Conservation (phyloP, 2,797 vertebrate genomes). For the Enteromius paludinosus region DNA sequence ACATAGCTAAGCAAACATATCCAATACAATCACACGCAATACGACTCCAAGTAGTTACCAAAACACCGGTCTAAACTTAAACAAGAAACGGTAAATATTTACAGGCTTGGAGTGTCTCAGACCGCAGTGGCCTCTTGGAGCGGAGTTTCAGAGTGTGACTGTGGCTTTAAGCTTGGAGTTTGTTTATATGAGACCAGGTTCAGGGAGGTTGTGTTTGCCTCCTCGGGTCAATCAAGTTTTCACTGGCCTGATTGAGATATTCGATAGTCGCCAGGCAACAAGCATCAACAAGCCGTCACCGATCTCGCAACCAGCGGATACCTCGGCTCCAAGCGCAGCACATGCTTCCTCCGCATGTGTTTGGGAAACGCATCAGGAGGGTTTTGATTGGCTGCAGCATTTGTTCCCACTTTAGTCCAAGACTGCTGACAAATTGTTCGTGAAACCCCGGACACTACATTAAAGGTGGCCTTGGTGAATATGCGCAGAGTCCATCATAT, state of each 20-base stretch:
- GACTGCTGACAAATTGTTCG: conserved; percentile 65
- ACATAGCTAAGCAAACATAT: conserved; percentile 35
- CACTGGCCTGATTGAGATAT: conserved; percentile 60
- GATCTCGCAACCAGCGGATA: conserved; percentile 4
- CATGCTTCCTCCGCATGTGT: conserved; percentile 57
- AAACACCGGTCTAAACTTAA: conserved; percentile 70
- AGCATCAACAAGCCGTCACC: conserved; percentile 60
- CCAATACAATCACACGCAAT: conserved; percentile 26
- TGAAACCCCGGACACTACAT: conserved; percentile 67
- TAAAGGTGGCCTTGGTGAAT: conserved; percentile 53
- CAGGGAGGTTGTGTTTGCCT: conserved; percentile 59
- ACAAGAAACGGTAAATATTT: conserved; percentile 76
- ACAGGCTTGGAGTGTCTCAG: conserved; percentile 66
- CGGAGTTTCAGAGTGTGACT: conserved; percentile 51
- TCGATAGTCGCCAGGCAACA: conserved; percentile 69
- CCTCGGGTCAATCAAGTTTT: conserved; percentile 59
- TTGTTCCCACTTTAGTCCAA: conserved; percentile 42
- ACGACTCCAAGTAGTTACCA: conserved; percentile 33
- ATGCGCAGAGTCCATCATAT: conserved; percentile 54
- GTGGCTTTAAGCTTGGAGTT: conserved; percentile 64
- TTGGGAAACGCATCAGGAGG: conserved; percentile 64
- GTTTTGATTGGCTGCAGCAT: conserved; percentile 70
- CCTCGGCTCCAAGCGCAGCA: conserved; percentile 39
- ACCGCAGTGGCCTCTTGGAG: conserved; percentile 57
- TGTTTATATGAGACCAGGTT: conserved; percentile 63